Evolutionary conservation across 2,113 vertebrate genomes (phyloP).

Genomic region (Psophia crepitans): DNA sequence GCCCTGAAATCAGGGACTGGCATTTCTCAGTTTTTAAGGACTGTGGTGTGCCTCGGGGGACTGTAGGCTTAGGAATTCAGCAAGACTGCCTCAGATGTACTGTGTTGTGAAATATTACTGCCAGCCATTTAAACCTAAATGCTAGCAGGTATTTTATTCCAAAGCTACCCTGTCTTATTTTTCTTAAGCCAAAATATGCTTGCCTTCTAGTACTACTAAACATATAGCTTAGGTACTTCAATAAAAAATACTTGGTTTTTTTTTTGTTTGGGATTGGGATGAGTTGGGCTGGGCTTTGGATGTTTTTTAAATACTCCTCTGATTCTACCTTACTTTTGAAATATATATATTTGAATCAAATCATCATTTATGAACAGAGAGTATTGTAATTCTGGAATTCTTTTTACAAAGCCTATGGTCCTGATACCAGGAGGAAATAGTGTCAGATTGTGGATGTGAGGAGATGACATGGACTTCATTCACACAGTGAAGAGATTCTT

Average conservation of each 20-base stretch:
- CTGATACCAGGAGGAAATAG: neutral
- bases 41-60: neutral
- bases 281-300: accelerated
- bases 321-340: neutral
- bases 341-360: neutral
- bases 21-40: neutral
- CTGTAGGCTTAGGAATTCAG: neutral
- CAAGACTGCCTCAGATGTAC: neutral
- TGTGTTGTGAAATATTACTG: neutral
- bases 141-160: neutral
- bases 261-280: neutral
- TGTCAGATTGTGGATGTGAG: neutral
- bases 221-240: neutral
- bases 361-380: neutral
- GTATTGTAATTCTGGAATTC: neutral
- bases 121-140: neutral
- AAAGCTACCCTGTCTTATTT: neutral
- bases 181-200: neutral
- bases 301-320: neutral
- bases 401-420: neutral
- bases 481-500: neutral
- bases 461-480: neutral
- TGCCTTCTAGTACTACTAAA: neutral
- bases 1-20: neutral
- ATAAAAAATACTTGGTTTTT: neutral